Evolutionary conservation across 2,888 invertebrate genomes (phyloP).

Genomic region (Slavum lentiscoides): DNA sequence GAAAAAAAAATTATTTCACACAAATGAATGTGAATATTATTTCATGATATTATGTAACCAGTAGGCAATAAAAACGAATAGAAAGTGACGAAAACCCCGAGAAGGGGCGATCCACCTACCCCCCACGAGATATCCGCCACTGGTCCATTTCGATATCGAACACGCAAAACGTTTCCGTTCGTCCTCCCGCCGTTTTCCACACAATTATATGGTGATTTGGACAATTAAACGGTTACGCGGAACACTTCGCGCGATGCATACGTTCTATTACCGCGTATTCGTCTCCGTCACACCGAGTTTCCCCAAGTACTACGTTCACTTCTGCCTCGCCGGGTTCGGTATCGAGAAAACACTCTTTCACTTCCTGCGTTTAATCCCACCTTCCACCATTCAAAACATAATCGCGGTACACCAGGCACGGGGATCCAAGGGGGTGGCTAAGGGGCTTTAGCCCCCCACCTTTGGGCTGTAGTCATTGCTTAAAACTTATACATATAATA

Average conservation of each 20-base stretch:
- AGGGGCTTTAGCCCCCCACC: too few relatives aligned
- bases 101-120: too few relatives aligned
- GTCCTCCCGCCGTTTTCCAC: conserved; percentile 9
- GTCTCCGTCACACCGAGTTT: conserved; percentile 29
- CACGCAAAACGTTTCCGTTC: conserved; percentile 10
- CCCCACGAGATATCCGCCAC: too few relatives aligned
- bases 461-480: too few relatives aligned
- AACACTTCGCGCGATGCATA: too few relatives aligned
- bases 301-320: conserved; percentile 20
- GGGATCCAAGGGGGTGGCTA: too few relatives aligned
- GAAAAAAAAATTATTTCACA: too few relatives aligned
- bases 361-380: background rate
- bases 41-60: too few relatives aligned
- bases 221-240: conserved; percentile 26
- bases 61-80: too few relatives aligned
- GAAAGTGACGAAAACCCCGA: too few relatives aligned
- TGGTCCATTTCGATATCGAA: background rate
- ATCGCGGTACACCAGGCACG: conserved; percentile 15
- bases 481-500: too few relatives aligned
- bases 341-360: conserved; percentile 12
- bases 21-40: too few relatives aligned
- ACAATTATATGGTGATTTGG: conserved; percentile 12
- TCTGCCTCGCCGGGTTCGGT: conserved; percentile 8
- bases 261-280: background rate
- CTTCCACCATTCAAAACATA: background rate